These are phyloP conservation scores for Aphaenogaster ashmeadi DNA, from an alignment of 1,140 invertebrate species.

Conservation along the genomic window DNA sequence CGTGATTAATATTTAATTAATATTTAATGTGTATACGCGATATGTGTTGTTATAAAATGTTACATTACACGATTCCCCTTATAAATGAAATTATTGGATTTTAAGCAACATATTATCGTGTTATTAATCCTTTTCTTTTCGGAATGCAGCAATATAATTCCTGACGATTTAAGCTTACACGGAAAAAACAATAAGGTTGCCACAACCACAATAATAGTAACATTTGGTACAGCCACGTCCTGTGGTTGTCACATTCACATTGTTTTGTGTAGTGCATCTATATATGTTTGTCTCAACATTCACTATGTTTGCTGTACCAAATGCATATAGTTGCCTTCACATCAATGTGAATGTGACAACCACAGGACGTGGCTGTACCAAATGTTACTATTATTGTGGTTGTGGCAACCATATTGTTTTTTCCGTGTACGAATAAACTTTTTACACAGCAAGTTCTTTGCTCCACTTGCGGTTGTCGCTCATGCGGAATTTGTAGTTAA, in stretches of 20 bases:
- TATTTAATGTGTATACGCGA: neutral
- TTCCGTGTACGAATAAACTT: neutral
- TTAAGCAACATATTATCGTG: neutral
- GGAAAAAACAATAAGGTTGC: too few relatives aligned
- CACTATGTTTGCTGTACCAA: too few relatives aligned
- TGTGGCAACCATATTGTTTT: too few relatives aligned
- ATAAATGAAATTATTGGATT: conserved; percentile 34
- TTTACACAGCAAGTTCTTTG: neutral
- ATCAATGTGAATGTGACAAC: too few relatives aligned
- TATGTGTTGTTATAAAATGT: conserved; percentile 5
- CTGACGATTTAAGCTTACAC: neutral
- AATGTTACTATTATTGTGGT: too few relatives aligned
- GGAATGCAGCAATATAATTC: neutral
- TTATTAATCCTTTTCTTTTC: neutral
- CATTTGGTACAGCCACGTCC: too few relatives aligned
- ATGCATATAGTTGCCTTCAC: too few relatives aligned
- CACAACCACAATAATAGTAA: too few relatives aligned
- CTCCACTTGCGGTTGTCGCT: neutral
- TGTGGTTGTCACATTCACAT: too few relatives aligned
- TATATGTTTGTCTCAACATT: too few relatives aligned
- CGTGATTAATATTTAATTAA: conserved; percentile 24
- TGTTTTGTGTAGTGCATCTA: too few relatives aligned
- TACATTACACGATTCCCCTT: neutral
- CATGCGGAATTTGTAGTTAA: neutral
- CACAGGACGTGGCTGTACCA: too few relatives aligned